phyloP scores from a whole-genome alignment of 2,888 invertebrate genomes.

The Andrena marginata region DNA sequence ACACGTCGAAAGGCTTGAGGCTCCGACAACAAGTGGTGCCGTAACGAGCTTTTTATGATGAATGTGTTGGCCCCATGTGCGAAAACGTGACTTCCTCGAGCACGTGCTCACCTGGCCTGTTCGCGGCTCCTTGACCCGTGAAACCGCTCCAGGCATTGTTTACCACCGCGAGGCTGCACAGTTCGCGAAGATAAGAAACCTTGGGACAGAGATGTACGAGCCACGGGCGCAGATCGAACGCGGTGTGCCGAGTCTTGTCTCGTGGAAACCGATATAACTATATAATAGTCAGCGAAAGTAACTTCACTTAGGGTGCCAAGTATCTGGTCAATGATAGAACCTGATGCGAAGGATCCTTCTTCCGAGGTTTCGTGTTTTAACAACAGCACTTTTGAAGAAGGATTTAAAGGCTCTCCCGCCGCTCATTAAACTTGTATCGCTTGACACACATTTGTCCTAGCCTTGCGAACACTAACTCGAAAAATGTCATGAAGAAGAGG shows the following conservation, averaged over 20 bases:
- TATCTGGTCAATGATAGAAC: neutral
- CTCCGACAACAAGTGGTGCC: constrained; percentile 68
- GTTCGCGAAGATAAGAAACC: constrained; percentile 33
- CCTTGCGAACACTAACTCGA: neutral
- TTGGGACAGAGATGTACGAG: constrained; percentile 15
- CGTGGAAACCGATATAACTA: no score
- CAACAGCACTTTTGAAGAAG: no score
- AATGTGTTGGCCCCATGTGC: constrained; percentile 60
- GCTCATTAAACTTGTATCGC: constrained; percentile 5
- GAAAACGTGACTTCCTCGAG: constrained; percentile 72
- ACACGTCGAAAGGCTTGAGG: constrained; percentile 62
- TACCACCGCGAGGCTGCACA: constrained; percentile 55
- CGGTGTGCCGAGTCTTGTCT: neutral
- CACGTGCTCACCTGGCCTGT: constrained; percentile 67
- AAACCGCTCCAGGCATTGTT: constrained; percentile 74
- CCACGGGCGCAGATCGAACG: neutral
- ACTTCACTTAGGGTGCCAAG: neutral
- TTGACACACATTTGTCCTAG: neutral
- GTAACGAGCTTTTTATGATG: constrained; percentile 76
- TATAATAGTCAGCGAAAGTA: no score
- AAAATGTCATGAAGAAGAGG: no score
- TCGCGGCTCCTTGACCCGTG: constrained; percentile 73
- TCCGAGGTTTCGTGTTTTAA: no score
- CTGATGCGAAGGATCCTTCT: neutral
- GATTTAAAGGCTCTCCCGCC: no score